Evolutionary conservation across 2,888 invertebrate species (phyloP).

Genomic region (Allacma fusca): DNA sequence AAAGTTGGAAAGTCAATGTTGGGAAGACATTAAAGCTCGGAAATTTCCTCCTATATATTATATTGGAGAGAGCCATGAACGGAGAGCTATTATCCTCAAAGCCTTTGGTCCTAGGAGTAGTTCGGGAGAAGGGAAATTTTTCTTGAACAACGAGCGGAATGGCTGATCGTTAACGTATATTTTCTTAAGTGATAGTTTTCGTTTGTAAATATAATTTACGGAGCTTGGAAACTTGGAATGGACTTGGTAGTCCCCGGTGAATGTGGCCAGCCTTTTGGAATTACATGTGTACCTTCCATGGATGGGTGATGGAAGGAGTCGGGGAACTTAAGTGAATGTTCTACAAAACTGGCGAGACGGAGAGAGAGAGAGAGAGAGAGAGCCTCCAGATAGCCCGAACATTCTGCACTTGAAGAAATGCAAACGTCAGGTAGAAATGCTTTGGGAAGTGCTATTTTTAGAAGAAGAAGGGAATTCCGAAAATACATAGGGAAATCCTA

Average conservation of each 20-base stretch:
- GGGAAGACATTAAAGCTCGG: too few species aligned
- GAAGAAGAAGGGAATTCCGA: too few species aligned
- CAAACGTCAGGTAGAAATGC: too few species aligned
- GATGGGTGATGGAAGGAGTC: not conserved
- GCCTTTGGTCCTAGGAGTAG: not conserved
- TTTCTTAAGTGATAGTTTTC: conserved; percentile 16
- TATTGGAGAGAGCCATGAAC: too few species aligned
- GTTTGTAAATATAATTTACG: conserved; percentile 16
- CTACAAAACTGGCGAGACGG: not conserved
- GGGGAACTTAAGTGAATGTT: not conserved
- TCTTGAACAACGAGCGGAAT: not conserved
- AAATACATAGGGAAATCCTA: too few species aligned
- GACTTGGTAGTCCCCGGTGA: not conserved
- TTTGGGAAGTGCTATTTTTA: too few species aligned
- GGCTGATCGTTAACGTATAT: conserved; percentile 1
- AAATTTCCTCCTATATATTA: too few species aligned
- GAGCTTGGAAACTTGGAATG: not conserved
- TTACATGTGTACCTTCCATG: not conserved
- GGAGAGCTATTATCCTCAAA: too few species aligned
- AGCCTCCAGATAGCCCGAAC: too few species aligned
- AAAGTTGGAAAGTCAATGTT: too few species aligned
- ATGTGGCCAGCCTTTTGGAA: not conserved
- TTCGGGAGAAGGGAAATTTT: not conserved
- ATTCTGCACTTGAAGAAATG: too few species aligned
- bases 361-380: too few species aligned